Conservation (phyloP, 1,140 invertebrate species). For the Caenorhabditis inopinata region DNA sequence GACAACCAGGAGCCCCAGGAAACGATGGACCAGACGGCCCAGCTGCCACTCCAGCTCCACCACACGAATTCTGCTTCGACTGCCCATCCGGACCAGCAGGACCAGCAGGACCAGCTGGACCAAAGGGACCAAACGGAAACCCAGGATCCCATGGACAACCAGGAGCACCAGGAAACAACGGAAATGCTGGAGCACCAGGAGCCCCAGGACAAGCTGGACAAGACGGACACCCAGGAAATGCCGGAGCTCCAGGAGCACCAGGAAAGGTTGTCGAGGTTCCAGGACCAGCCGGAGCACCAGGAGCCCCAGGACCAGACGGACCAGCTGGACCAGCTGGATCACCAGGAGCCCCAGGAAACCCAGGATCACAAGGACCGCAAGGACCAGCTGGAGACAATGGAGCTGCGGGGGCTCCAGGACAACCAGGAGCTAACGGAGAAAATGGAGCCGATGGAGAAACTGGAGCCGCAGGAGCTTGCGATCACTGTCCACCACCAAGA, state of each 20-base stretch:
- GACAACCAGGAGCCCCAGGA: slow-evolving; percentile 48
- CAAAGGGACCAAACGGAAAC: slow-evolving; percentile 38
- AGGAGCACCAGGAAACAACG: slow-evolving; percentile 44
- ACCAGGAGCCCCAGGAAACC: background rate
- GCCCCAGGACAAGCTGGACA: slow-evolving; percentile 33
- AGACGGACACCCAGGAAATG: slow-evolving; percentile 40
- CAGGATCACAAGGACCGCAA: slow-evolving; percentile 8
- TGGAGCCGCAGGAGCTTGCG: slow-evolving; percentile 16
- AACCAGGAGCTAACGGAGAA: slow-evolving; percentile 12
- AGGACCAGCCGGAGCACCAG: too few relatives aligned
- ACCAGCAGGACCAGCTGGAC: slow-evolving; percentile 45
- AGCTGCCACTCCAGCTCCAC: slow-evolving; percentile 39
- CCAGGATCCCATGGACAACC: slow-evolving; percentile 42
- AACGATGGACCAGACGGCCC: slow-evolving; percentile 48
- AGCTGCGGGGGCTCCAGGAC: background rate
- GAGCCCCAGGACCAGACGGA: too few relatives aligned
- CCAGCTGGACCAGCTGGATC: too few relatives aligned
- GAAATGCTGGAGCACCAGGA: slow-evolving; percentile 22
- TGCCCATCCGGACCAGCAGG: slow-evolving; percentile 55
- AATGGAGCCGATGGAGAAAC: slow-evolving; percentile 24
- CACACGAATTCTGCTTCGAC: slow-evolving; percentile 51
- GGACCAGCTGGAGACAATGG: background rate
- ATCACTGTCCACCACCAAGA: slow-evolving; percentile 31
- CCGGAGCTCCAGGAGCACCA: slow-evolving; percentile 42
- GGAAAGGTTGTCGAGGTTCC: slow-evolving; percentile 19